A percentile compares a stretch with the other conserved stretches of the same genome.
phyloP scores from a whole-genome alignment of 2,888 invertebrate genomes.

The Drosophila differens region DNA sequence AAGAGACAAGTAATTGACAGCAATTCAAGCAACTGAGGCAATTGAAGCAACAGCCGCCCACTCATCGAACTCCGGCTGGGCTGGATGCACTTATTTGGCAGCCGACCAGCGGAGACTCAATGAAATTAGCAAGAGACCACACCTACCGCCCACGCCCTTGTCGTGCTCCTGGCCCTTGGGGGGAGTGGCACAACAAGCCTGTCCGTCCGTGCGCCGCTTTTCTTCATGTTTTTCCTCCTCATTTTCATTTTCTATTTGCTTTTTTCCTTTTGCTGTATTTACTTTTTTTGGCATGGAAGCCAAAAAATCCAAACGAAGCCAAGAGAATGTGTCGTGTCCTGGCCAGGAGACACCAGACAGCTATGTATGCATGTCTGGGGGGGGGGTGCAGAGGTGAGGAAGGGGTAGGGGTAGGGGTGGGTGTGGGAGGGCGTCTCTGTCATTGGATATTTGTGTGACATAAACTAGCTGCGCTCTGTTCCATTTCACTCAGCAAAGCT shows the following conservation, averaged over 20 bases:
- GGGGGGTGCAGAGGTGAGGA: not conserved
- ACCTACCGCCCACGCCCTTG: conserved; percentile 19
- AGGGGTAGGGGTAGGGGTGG: not conserved
- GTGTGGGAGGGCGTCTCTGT: conserved; percentile 40
- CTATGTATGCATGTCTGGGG: conserved; percentile 1
- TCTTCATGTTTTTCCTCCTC: conserved; percentile 27
- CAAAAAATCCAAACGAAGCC: conserved; percentile 78
- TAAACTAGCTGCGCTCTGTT: conserved; percentile 62
- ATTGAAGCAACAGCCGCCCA: conserved; percentile 54
- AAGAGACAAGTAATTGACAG: not conserved
- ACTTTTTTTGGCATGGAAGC: conserved; percentile 67
- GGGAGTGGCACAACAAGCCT: conserved; percentile 27
- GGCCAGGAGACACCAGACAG: conserved; percentile 22
- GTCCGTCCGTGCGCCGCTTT: conserved; percentile 53
- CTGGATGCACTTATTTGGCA: conserved; percentile 52
- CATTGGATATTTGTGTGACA: conserved; percentile 78
- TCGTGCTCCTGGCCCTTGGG: not conserved
- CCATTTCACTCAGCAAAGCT: conserved; percentile 8
- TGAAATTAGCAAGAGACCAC: conserved; percentile 73
- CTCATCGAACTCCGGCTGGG: conserved; percentile 51
- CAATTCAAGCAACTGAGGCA: conserved; percentile 39
- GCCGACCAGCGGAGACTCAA: conserved; percentile 61
- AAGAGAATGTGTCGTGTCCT: conserved; percentile 66
- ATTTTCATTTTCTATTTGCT: conserved; percentile 13
- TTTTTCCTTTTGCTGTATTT: conserved; percentile 10